Evolutionary conservation across 2,797 vertebrate genomes (phyloP).

Genomic region (Cuniculus paca): DNA sequence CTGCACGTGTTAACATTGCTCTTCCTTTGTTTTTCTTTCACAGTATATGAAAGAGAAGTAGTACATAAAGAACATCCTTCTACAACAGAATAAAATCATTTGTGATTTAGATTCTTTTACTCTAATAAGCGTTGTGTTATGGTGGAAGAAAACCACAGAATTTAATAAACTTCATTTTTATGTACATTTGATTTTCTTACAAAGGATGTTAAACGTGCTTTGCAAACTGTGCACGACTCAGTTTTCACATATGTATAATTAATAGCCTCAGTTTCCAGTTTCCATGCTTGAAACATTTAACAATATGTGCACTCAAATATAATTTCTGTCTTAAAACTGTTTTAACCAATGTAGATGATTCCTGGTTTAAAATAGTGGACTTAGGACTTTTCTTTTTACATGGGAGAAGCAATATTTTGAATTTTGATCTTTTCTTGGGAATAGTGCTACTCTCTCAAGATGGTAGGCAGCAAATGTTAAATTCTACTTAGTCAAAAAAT

Average conservation of each 20-base stretch:
- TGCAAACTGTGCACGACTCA: background rate
- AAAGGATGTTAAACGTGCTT: background rate
- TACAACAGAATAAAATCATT: background rate
- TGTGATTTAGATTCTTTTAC: background rate
- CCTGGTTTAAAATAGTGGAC: too few relatives aligned
- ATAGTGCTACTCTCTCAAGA: background rate
- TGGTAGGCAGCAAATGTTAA: background rate
- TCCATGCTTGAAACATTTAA: background rate
- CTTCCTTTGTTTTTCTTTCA: background rate
- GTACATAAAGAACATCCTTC: background rate
- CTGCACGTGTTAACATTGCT: background rate
- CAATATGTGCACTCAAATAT: background rate
- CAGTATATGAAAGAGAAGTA: background rate
- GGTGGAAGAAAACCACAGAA: background rate
- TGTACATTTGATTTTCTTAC: background rate
- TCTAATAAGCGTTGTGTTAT: background rate
- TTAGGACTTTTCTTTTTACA: background rate
- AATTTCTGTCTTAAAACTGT: background rate
- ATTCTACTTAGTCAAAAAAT: background rate
- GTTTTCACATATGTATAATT: background rate
- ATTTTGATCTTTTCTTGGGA: too few relatives aligned
- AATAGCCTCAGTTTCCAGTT: background rate
- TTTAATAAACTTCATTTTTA: background rate
- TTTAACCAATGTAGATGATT: background rate
- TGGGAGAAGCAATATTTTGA: background rate